Conservation (phyloP, 2,113 vertebrate species). For the Ptilonorhynchus violaceus region DNA sequence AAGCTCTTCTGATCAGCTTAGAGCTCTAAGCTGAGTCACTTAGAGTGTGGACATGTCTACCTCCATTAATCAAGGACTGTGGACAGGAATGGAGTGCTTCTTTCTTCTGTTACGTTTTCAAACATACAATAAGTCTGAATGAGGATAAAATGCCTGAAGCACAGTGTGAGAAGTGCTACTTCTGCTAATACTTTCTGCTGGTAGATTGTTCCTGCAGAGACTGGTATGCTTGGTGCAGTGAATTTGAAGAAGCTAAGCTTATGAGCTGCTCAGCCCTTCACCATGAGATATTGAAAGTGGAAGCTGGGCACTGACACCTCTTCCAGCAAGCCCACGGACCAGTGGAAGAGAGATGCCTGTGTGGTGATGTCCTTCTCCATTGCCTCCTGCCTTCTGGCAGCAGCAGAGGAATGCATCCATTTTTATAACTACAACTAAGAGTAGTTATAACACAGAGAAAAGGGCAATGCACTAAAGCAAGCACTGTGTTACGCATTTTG, state of each 20-base stretch:
- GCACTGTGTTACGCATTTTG: background rate
- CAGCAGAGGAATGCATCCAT: background rate
- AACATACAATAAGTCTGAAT: background rate
- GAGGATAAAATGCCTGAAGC: background rate
- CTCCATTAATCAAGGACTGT: background rate
- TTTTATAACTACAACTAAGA: background rate
- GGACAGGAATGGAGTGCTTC: background rate
- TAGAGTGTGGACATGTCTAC: background rate
- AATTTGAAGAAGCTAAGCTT: background rate
- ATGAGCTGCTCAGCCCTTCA: background rate
- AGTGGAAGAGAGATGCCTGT: background rate
- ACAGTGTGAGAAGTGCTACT: background rate
- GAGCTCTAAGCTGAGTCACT: background rate
- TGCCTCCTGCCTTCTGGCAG: background rate
- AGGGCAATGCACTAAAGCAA: background rate
- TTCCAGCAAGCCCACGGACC: background rate
- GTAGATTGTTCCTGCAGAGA: background rate
- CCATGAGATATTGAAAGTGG: background rate
- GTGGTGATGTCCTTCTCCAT: background rate
- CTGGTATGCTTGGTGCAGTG: background rate
- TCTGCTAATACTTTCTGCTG: background rate
- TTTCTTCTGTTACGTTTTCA: background rate
- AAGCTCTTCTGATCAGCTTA: constrained; percentile 15
- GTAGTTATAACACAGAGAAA: background rate
- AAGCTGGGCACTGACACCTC: background rate